Evolutionary conservation across 1,140 invertebrate genomes (phyloP).

Genomic region (Bombus impatiens): DNA sequence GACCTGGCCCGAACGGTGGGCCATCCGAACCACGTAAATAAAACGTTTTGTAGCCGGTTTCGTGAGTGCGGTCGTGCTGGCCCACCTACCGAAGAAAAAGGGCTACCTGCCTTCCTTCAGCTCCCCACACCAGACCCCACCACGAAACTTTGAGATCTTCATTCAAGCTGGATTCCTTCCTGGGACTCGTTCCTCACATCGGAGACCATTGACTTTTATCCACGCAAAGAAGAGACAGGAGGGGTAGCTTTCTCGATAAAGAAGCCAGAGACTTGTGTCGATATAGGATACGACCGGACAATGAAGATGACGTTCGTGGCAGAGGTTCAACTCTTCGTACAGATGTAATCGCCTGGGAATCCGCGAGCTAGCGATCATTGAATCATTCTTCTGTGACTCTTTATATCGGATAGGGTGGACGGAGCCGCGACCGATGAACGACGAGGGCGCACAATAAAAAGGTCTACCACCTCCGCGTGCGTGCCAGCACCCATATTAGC

Average conservation of each 20-base stretch:
- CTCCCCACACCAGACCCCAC: constrained; percentile 7
- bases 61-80: constrained; percentile 71
- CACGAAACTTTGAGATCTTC: constrained; percentile 68
- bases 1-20: not conserved
- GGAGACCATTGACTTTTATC: constrained; percentile 56
- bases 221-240: not conserved
- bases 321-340: constrained; percentile 63
- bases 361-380: constrained; percentile 54
- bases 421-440: constrained; percentile 40
- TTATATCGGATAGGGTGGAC: constrained; percentile 13
- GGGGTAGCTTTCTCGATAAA: constrained; percentile 24
- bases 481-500: constrained; percentile 74
- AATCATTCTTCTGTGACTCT: constrained; percentile 17
- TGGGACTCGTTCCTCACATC: constrained; percentile 4
- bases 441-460: constrained; percentile 62
- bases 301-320: constrained; percentile 55
- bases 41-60: constrained; percentile 74
- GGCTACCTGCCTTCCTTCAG: constrained; percentile 66
- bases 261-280: constrained; percentile 25
- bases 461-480: not conserved
- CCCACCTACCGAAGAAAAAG: constrained; percentile 68
- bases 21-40: constrained; percentile 64
- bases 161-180: constrained; percentile 62
- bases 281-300: constrained; percentile 37
- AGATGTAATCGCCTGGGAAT: constrained; percentile 80